Percentiles rank a stretch among this genome's conserved stretches.
Evolutionary conservation across 2,888 invertebrate genomes (phyloP).

Genomic region (Neria commutata): DNA sequence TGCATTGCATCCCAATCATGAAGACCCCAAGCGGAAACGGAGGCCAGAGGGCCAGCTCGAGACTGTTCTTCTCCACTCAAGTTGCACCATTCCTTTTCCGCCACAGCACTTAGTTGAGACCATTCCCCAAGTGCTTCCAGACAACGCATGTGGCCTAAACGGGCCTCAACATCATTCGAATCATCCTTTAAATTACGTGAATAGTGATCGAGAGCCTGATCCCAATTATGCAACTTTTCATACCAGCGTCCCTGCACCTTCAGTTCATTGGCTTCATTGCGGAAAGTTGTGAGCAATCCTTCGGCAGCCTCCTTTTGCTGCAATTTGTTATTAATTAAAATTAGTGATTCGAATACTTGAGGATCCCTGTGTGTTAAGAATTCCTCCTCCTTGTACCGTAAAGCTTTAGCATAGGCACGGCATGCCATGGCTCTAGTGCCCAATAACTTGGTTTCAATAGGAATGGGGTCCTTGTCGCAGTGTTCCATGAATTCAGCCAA

Average conservation of each 20-base stretch:
- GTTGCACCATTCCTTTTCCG: slow-evolving; percentile 79
- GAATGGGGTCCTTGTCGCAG: slow-evolving; percentile 94
- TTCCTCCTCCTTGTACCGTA: slow-evolving; percentile 85
- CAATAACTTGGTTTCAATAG: slow-evolving; percentile 83
- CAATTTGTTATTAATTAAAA: slow-evolving; percentile 96
- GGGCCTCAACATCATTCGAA: slow-evolving; percentile 76
- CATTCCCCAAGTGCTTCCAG: slow-evolving; percentile 97
- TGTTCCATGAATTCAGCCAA: slow-evolving; percentile 99
- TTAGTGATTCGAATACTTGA: slow-evolving; percentile 89
- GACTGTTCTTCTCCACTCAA: slow-evolving; percentile 66
- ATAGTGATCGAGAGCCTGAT: slow-evolving; percentile 90
- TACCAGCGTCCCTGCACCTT: slow-evolving; percentile 90
- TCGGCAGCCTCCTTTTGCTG: slow-evolving; percentile 98
- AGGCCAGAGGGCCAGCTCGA: slow-evolving; percentile 86
- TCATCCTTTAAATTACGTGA: slow-evolving; percentile 73
- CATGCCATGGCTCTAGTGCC: slow-evolving; percentile 96
- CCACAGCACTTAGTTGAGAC: slow-evolving; percentile 82
- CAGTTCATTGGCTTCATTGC: slow-evolving; percentile 70
- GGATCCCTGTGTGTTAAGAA: slow-evolving; percentile 83
- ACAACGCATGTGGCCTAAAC: slow-evolving; percentile 91
- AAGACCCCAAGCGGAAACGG: slow-evolving; percentile 95
- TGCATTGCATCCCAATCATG: slow-evolving; percentile 95
- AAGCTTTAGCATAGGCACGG: slow-evolving; percentile 72
- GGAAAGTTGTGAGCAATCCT: slow-evolving; percentile 84
- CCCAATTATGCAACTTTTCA: slow-evolving; percentile 99